Evolutionary conservation across 2,113 vertebrate genomes (phyloP).

Genomic region (Todiramphus saurophagus): DNA sequence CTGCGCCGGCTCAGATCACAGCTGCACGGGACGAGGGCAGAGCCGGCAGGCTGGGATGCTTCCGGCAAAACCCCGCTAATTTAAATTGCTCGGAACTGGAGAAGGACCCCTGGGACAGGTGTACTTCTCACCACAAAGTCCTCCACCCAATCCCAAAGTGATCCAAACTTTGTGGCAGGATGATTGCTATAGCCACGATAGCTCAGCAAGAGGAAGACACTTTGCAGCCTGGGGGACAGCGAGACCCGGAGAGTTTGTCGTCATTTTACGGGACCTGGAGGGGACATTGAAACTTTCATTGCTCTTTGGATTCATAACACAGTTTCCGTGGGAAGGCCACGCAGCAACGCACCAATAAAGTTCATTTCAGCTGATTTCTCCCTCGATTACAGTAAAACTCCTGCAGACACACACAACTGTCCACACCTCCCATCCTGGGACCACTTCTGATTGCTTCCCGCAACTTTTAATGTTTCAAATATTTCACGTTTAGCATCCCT

Average conservation of each 20-base stretch:
- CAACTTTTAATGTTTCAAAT: neutral
- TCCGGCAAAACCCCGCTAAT: neutral
- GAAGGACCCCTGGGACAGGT: fast-evolving
- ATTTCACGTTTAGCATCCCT: constrained; percentile 14
- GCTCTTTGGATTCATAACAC: constrained; percentile 15
- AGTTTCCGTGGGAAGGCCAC: neutral
- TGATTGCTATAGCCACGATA: fast-evolving
- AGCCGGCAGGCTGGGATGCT: neutral
- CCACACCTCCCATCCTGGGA: neutral
- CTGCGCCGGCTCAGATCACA: neutral
- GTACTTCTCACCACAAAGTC: neutral
- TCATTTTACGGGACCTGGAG: neutral
- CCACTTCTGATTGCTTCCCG: neutral
- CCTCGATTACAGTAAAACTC: neutral
- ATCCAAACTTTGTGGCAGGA: neutral
- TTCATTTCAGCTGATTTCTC: constrained; percentile 18
- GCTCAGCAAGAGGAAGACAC: neutral
- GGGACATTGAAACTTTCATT: neutral
- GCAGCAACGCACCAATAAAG: neutral
- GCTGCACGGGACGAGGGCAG: fast-evolving
- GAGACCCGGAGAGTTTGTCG: neutral
- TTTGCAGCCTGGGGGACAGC: neutral
- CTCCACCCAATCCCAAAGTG: fast-evolving
- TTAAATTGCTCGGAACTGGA: neutral
- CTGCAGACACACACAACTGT: neutral